Evolutionary conservation across 2,888 invertebrate species (phyloP).

Genomic region (Scelioninae gen. 1): DNA sequence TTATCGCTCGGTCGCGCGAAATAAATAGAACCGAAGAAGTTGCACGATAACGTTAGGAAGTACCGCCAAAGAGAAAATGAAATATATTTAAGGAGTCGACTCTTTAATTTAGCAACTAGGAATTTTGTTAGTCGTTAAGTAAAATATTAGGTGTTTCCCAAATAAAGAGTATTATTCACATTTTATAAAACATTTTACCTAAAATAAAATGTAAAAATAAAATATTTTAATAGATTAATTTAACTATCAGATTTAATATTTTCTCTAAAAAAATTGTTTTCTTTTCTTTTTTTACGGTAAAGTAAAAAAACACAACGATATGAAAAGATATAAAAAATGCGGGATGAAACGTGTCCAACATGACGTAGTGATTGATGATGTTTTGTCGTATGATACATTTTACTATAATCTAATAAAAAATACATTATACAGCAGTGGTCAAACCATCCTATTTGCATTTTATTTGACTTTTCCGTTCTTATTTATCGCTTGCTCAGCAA

Average conservation of each 20-base stretch:
- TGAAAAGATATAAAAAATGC: constrained; percentile 9
- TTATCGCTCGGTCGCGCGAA: constrained; percentile 77
- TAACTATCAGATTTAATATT: neutral
- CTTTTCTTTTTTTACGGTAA: constrained; percentile 26
- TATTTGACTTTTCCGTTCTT: neutral
- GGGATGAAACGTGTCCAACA: constrained; percentile 30
- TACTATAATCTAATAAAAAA: constrained; percentile 29
- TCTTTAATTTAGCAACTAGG: constrained; percentile 23
- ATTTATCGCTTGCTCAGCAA: neutral
- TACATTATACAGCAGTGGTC: constrained; percentile 8
- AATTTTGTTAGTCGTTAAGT: constrained; percentile 13
- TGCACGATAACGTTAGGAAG: constrained; percentile 67
- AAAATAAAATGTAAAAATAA: neutral
- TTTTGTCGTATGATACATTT: constrained; percentile 15
- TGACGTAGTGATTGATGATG: constrained; percentile 46
- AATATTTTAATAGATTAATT: neutral
- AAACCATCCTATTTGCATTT: constrained; percentile 21
- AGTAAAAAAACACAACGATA: constrained; percentile 24
- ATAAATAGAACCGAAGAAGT: constrained; percentile 76
- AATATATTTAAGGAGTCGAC: constrained; percentile 53
- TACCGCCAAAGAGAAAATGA: constrained; percentile 57
- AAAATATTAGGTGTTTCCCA: neutral
- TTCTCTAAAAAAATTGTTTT: neutral
- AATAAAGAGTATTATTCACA: neutral
- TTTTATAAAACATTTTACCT: neutral